These are phyloP conservation scores for Dendrophyllia cribrosa DNA, from an alignment of 64 coral and sea anemone species.

Conservation along the genomic window DNA sequence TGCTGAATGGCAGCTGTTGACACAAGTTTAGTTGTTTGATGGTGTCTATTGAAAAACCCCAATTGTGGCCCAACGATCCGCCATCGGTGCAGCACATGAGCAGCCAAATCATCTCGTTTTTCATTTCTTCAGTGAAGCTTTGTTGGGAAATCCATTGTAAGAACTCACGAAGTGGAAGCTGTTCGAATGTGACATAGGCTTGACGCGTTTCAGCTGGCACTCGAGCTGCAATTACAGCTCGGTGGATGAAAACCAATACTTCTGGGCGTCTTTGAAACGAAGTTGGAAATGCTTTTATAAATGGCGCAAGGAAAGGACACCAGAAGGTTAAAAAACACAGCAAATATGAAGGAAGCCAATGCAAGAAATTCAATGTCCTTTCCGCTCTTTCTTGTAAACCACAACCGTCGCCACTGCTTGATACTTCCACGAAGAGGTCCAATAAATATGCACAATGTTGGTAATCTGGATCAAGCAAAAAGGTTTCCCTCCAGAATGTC, in stretches of 20 bases:
- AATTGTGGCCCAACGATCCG: background rate
- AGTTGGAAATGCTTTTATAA: background rate
- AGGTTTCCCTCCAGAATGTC: background rate
- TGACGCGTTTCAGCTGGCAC: background rate
- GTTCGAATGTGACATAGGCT: background rate
- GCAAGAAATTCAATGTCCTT: background rate
- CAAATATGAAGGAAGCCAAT: background rate
- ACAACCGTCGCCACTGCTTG: background rate
- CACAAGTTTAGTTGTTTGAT: background rate
- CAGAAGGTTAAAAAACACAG: background rate
- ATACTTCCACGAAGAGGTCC: background rate
- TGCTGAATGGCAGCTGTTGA: background rate
- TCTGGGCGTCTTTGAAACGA: background rate
- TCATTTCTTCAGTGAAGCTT: background rate
- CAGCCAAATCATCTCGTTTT: background rate
- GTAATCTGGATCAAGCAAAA: background rate
- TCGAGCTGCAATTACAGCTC: background rate
- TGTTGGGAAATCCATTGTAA: slow-evolving; percentile 3
- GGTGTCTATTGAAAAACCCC: background rate
- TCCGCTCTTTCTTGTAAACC: background rate
- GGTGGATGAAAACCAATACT: background rate
- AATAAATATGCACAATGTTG: background rate
- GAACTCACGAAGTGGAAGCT: background rate
- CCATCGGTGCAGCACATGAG: background rate
- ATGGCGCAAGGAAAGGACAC: background rate